Evolutionary conservation across 2,797 vertebrate species (phyloP).

Genomic region (Lepilemur septentrionalis): DNA sequence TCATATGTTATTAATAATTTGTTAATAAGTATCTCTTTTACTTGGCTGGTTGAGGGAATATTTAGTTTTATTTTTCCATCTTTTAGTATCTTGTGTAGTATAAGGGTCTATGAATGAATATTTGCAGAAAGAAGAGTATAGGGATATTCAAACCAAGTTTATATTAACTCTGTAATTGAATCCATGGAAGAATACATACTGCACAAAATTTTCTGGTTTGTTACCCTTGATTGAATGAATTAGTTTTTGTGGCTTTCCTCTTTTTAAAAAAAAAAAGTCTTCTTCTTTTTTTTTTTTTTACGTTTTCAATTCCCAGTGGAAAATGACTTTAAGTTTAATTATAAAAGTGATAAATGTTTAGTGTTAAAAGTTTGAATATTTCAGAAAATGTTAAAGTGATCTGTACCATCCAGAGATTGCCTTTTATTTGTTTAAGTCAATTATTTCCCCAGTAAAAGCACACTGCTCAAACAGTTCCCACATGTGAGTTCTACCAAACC

Average conservation of each 20-base stretch:
- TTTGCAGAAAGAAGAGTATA: background rate
- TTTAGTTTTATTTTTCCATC: background rate
- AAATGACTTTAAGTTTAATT: background rate
- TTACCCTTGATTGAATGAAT: background rate
- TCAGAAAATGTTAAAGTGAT: background rate
- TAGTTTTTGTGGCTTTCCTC: background rate
- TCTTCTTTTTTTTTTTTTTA: background rate
- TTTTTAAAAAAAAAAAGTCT: background rate
- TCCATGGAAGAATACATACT: background rate
- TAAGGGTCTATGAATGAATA: background rate
- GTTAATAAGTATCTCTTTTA: background rate
- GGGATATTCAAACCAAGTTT: background rate
- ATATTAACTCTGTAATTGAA: background rate
- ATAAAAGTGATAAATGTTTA: background rate
- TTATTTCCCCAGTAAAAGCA: background rate
- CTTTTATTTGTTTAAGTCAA: background rate
- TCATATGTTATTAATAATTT: background rate
- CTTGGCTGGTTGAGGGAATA: background rate
- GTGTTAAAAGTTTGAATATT: background rate
- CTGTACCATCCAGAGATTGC: background rate
- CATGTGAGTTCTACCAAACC: background rate
- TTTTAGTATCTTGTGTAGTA: background rate
- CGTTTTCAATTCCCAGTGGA: background rate
- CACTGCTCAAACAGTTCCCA: background rate
- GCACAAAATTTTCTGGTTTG: background rate